phyloP scores from a whole-genome alignment of 2,797 vertebrate genomes.

The Pangasius mekongensis region DNA sequence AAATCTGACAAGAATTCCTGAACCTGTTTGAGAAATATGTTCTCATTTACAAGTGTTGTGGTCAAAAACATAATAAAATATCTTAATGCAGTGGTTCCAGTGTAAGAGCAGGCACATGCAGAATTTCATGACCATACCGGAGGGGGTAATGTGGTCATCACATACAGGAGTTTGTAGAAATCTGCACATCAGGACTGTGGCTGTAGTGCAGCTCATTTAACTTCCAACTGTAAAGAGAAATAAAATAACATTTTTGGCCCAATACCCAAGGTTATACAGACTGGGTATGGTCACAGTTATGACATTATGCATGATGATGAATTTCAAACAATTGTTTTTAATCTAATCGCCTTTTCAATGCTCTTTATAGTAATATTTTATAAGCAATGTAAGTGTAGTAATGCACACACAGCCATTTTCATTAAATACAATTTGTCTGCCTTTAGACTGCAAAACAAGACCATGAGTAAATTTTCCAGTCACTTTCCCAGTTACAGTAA shows the following conservation, averaged over 20 bases:
- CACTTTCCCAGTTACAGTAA: background rate
- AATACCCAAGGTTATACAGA: background rate
- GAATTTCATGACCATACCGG: background rate
- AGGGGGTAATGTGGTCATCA: background rate
- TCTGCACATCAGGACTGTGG: background rate
- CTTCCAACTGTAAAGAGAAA: conserved; percentile 29
- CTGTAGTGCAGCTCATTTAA: background rate
- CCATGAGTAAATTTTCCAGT: background rate
- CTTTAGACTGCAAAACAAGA: background rate
- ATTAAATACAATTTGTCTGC: background rate
- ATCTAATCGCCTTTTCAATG: background rate
- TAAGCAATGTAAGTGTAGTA: background rate
- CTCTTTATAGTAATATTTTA: background rate
- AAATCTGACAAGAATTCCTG: background rate
- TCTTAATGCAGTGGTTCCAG: background rate
- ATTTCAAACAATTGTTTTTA: background rate
- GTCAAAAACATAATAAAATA: background rate
- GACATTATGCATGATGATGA: background rate
- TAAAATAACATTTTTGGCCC: background rate
- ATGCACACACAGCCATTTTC: background rate
- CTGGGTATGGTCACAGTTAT: background rate
- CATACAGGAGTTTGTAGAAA: background rate
- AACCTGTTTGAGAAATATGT: background rate
- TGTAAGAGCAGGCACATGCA: background rate
- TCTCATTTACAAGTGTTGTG: background rate